Evolutionary conservation across 2,113 vertebrate species (phyloP).

Genomic region (Murina feae): DNA sequence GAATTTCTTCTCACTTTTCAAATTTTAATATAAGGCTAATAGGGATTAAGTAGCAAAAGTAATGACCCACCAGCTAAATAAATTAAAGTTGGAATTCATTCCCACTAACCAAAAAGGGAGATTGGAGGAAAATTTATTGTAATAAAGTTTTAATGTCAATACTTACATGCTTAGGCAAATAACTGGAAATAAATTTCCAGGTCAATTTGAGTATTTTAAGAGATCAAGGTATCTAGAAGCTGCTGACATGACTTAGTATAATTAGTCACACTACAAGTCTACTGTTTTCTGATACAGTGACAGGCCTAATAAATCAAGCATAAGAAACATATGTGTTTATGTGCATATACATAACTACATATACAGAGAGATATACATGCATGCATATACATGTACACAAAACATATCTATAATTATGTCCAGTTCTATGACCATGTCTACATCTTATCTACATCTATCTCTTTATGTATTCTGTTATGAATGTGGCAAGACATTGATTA

Average conservation of each 20-base stretch:
- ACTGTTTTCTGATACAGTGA: background rate
- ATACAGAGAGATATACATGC: background rate
- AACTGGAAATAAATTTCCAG: background rate
- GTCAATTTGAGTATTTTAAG: background rate
- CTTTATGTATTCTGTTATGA: background rate
- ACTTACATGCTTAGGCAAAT: background rate
- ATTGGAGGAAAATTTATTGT: background rate
- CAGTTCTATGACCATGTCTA: background rate
- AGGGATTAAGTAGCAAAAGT: background rate
- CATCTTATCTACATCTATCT: background rate
- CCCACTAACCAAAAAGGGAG: background rate
- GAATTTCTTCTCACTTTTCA: background rate
- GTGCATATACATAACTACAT: background rate
- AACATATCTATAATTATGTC: background rate
- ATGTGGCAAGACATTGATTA: background rate
- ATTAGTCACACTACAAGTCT: background rate
- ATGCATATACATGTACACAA: background rate
- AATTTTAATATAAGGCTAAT: background rate
- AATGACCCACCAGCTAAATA: background rate
- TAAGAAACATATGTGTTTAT: background rate
- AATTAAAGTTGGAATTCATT: background rate
- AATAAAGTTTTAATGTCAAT: constrained; percentile 2
- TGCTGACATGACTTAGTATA: background rate
- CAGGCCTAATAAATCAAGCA: background rate
- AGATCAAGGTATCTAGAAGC: background rate